phyloP scores from a whole-genome alignment of 2,888 invertebrate genomes.

The Zaprionus lineosus region DNA sequence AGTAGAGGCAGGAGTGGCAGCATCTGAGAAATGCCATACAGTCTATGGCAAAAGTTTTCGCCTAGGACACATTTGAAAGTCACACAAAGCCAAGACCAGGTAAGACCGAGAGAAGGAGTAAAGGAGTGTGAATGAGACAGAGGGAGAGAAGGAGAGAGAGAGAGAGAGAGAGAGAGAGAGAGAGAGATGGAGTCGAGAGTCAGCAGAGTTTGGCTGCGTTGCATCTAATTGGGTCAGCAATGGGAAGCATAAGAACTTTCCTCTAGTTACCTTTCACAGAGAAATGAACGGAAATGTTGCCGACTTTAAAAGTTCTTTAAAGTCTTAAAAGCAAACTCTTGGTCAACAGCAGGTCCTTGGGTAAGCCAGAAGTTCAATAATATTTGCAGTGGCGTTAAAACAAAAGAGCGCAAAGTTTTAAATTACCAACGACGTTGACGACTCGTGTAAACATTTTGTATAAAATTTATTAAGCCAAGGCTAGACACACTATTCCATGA shows the following conservation, averaged over 20 bases:
- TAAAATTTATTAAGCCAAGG: slow-evolving; percentile 65
- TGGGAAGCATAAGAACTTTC: slow-evolving; percentile 13
- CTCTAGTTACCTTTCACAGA: no score
- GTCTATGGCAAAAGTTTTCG: slow-evolving; percentile 32
- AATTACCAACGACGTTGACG: slow-evolving; percentile 53
- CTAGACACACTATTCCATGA: no score
- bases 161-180: no score
- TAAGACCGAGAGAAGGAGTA: no score
- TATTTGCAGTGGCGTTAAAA: slow-evolving; percentile 57
- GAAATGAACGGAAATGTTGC: slow-evolving; percentile 31
- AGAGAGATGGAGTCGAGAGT: no score
- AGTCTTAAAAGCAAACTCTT: slow-evolving; percentile 18
- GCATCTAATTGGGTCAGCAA: slow-evolving; percentile 67
- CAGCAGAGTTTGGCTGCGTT: slow-evolving; percentile 22
- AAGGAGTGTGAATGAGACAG: no score
- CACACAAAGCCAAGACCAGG: slow-evolving; percentile 34
- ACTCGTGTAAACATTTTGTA: slow-evolving; percentile 68
- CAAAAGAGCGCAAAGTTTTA: slow-evolving; percentile 64
- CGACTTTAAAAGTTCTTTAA: slow-evolving; percentile 4
- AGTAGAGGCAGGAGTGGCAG: not conserved
- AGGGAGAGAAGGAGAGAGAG: no score
- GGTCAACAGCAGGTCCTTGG: no score
- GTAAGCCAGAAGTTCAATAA: slow-evolving; percentile 76
- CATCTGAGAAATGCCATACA: slow-evolving; percentile 25
- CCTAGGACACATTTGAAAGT: slow-evolving; percentile 44